These are phyloP conservation scores for Raja brachyura DNA, from an alignment of 2,113 vertebrate genomes.

Conservation along the genomic window DNA sequence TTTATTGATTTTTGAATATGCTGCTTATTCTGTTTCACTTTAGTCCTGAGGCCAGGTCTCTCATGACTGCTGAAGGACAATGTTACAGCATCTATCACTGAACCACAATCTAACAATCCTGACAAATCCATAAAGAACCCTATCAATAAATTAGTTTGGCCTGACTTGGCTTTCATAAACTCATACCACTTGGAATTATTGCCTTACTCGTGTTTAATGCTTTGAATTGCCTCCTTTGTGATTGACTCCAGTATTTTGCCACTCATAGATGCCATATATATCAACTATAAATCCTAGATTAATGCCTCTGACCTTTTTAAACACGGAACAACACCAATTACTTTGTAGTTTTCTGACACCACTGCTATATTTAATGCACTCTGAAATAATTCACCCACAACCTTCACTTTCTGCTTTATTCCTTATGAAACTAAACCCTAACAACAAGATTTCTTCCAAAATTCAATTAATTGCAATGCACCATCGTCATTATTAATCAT, in stretches of 20 bases:
- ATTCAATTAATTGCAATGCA: not conserved
- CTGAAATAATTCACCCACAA: slow-evolving; percentile 14
- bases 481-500: not conserved
- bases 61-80: not conserved
- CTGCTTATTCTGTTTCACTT: not conserved
- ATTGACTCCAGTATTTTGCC: slow-evolving; percentile 14
- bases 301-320: slow-evolving; percentile 31
- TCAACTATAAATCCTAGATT: slow-evolving; percentile 22
- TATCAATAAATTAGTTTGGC: slow-evolving; percentile 34
- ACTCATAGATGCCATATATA: not conserved
- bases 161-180: slow-evolving; percentile 31
- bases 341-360: not conserved
- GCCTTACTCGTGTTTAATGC: not conserved
- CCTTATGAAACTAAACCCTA: not conserved
- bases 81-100: not conserved
- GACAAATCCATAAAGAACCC: slow-evolving; percentile 15
- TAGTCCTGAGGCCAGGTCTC: not conserved
- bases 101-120: not conserved
- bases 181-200: slow-evolving; percentile 28
- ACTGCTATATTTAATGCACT: slow-evolving; percentile 16
- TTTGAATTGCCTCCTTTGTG: slow-evolving; percentile 29
- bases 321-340: not conserved
- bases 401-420: not conserved
- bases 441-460: not conserved
- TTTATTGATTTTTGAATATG: not conserved